Evolutionary conservation across 2,888 invertebrate genomes (phyloP), one percentile per base, ranked within the genome.

Genomic region (Lomographa bimaculata): DNA sequence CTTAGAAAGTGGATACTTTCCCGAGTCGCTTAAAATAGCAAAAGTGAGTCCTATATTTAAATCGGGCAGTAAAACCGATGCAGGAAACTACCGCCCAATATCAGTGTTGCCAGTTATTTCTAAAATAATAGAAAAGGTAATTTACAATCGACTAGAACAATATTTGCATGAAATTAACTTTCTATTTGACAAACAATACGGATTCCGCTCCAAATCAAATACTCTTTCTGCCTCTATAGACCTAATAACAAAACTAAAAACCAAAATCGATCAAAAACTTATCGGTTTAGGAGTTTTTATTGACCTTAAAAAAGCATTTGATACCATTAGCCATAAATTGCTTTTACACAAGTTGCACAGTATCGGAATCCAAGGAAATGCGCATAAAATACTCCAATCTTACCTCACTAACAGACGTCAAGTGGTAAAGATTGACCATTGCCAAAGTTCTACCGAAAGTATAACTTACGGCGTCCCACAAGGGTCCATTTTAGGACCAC

Each of bases 241-340:
- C 6, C 23, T 23, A 10, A 6, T 23, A 5, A 23, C 10, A 2
- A 23, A 3, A 6, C 6, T 23, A 9, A 23, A 23, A 23, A 1
- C 1, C n/a, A 23, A 23, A n/a, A 23, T 23, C n/a, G 23, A 10
- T 3, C 1, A 21, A 20, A 30, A 20, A 20, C n/a, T n/a, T 3
- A 7, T 20, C 20, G 7, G 4, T 5, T 2, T 30, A 1, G 29
- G 29, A 2, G 8, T 30, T 5, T 30, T 20, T 20, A 30, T 30
- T 5, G n/a, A n/a, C n/a, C n/a, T n/a, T n/a, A n/a, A n/a, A n/a
- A n/a, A n/a, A n/a, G n/a, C n/a, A n/a, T n/a, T n/a, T n/a, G n/a
- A n/a, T n/a, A n/a, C n/a, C n/a, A n/a, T n/a, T n/a, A n/a, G n/a
- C n/a, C n/a, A n/a, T n/a, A n/a, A n/a, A n/a, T n/a, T 27, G 3